Evolutionary conservation across 2,797 vertebrate genomes (phyloP), one percentile per base, ranked within the genome.

Genomic region (Carapus acus): DNA sequence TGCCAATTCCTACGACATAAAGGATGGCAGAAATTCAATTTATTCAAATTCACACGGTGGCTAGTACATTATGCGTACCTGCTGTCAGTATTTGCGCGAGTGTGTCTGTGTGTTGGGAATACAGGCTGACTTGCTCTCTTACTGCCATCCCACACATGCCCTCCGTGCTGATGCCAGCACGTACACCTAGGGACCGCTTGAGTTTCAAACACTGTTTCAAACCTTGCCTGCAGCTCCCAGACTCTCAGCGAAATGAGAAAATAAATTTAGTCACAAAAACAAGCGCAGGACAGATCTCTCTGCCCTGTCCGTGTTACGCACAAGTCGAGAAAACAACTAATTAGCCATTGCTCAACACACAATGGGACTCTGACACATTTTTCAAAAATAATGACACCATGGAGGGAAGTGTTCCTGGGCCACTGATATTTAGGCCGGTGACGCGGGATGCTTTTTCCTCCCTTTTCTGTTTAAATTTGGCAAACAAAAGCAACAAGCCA

Each of bases 11-110:
- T 49, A 5, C 15, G 42, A 53, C 60, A 39, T 13, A 31, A 13
- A 22, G 52, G 40, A 37, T 5, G 9, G 24, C 19, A 22, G 29
- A 7, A 57, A 69, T 68, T 53, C 15, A 40, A 23, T 62, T 38
- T 53, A 61, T 66, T 65, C 65, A 50, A 49, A 54, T 53, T 49
- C 27, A 27, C 41, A 55, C 47, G 34, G 58, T 45, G 2, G 39
- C 59, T 18, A 43, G 47, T 23, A 22, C 49, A 53, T 44, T 49
- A 62, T 67, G 41, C 45, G 50, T 39, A 65, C 41, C 21, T 40
- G 11, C 22, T 45, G 51, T 53, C 60, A 45, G 45, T 11, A 34
- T 29, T 40, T 61, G 45, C 54, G 34, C n/a, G 34, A 4, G 8
- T n/a, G 34, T 36, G 34, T 36, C 17, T 19, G 21, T 37, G 37